Conservation (phyloP, 2,797 vertebrate species). For the Toxotes lorentzi region DNA sequence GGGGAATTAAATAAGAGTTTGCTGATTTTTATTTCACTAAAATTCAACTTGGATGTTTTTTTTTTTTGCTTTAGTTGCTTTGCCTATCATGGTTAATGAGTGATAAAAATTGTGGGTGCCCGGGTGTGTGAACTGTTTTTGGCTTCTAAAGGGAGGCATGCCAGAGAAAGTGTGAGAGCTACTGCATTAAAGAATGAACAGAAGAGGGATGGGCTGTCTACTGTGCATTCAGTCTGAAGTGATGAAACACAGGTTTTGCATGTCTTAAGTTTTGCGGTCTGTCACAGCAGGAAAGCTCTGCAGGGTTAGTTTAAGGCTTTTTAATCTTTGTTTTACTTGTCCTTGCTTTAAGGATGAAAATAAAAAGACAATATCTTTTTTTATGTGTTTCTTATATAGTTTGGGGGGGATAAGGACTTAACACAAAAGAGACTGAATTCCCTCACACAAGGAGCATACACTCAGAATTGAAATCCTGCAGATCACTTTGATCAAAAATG, state of each 20-base stretch:
- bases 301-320: slow-evolving; percentile 6
- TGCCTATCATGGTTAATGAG: too few relatives aligned
- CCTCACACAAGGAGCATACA: background rate
- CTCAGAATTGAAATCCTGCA: background rate
- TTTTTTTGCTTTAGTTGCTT: too few relatives aligned
- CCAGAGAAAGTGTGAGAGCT: too few relatives aligned
- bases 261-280: background rate
- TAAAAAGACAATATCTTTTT: background rate
- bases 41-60: too few relatives aligned
- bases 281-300: slow-evolving; percentile 28
- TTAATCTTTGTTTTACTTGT: slow-evolving; percentile 12
- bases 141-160: too few relatives aligned
- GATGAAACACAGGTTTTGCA: slow-evolving; percentile 35
- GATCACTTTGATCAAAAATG: background rate
- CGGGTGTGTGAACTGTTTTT: too few relatives aligned
- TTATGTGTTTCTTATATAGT: background rate
- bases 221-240: slow-evolving; percentile 33
- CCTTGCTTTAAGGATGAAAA: background rate
- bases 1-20: too few relatives aligned
- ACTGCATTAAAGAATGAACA: slow-evolving; percentile 21
- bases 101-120: too few relatives aligned
- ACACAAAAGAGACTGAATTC: background rate
- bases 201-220: slow-evolving; percentile 28
- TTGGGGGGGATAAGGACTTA: background rate
- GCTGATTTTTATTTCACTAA: too few relatives aligned